Evolutionary conservation across 92 coral and sea anemone genomes (phyloP).

Genomic region (Phenganax subtilis): DNA sequence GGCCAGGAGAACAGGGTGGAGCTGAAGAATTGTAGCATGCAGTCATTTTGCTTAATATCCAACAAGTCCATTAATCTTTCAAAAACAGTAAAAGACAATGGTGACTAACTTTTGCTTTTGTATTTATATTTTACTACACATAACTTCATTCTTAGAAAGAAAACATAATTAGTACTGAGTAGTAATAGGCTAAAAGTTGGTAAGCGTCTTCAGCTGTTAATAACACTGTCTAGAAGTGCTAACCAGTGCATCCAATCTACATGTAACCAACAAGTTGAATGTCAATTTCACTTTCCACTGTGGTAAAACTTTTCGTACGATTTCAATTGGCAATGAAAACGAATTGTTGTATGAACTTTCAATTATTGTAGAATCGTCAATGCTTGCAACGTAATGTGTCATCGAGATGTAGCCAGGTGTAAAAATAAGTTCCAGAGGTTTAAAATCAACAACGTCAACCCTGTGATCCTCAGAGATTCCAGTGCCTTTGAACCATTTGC

Average conservation of each 20-base stretch:
- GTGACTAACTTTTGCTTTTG: background rate
- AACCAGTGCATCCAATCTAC: background rate
- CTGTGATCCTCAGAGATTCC: background rate
- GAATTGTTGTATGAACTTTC: conserved; percentile 14
- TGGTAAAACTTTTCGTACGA: conserved; percentile 12
- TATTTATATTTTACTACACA: background rate
- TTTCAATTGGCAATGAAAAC: conserved; percentile 10
- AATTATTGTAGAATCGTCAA: conserved; percentile 16
- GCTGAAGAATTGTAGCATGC: background rate
- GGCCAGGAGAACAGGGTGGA: background rate
- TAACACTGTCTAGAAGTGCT: background rate
- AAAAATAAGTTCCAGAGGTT: conserved; percentile 8
- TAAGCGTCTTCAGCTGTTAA: background rate
- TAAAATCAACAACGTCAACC: conserved; percentile 13
- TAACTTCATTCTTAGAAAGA: background rate
- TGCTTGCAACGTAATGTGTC: conserved; percentile 22
- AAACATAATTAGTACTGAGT: background rate
- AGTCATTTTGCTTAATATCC: background rate
- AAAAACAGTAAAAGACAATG: background rate
- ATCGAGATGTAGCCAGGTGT: conserved; percentile 11
- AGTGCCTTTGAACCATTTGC: conserved; percentile 8
- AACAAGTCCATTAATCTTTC: background rate
- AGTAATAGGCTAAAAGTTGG: background rate
- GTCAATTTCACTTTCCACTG: background rate
- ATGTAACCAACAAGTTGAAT: background rate